phyloP scores from a whole-genome alignment of 2,113 vertebrate species.

The Scolopax mira region DNA sequence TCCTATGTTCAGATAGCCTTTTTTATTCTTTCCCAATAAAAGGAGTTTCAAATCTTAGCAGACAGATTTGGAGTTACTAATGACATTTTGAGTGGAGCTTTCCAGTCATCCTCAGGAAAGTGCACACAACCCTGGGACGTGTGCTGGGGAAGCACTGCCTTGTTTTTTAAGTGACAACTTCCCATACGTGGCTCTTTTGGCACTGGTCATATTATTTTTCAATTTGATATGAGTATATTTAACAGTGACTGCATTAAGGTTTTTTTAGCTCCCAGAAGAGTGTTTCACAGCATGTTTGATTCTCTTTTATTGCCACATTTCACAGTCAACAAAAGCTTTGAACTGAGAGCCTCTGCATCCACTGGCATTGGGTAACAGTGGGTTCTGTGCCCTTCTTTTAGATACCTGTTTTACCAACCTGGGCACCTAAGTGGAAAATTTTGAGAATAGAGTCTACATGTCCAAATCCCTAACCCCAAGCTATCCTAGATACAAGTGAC shows the following conservation, averaged over 20 bases:
- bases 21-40: not conserved
- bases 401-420: not conserved
- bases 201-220: not conserved
- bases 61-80: not conserved
- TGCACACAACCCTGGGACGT: not conserved
- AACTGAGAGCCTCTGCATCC: not conserved
- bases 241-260: not conserved
- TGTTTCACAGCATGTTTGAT: not conserved
- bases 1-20: not conserved
- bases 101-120: not conserved
- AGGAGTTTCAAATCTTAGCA: not conserved
- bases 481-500: not conserved
- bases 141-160: not conserved
- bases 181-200: not conserved
- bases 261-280: not conserved
- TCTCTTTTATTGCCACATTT: constrained; percentile 12
- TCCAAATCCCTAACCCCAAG: not conserved
- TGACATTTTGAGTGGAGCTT: not conserved
- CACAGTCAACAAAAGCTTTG: not conserved
- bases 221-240: not conserved
- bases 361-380: not conserved
- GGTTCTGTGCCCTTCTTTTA: not conserved
- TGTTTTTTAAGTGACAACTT: not conserved
- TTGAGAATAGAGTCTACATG: not conserved
- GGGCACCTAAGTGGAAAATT: not conserved